Conservation (phyloP, 2,888 invertebrate genomes). For the Synanthedon vespiformis region DNA sequence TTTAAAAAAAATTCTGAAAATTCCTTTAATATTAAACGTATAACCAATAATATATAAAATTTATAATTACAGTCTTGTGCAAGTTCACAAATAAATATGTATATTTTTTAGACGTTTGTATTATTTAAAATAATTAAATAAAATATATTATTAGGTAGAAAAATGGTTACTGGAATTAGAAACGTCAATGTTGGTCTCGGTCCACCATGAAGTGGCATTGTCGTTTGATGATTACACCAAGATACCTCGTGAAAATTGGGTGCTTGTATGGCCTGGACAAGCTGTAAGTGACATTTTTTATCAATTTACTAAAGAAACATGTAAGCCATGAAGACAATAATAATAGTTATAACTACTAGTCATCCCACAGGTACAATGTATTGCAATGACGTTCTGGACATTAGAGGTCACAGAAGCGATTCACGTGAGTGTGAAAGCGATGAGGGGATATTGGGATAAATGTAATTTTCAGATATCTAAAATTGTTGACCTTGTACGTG, state of each 20-base stretch:
- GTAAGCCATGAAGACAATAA: not conserved
- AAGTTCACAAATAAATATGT: no score
- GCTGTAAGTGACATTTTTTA: slow-evolving; percentile 58
- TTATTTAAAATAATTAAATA: no score
- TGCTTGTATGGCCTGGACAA: slow-evolving; percentile 93
- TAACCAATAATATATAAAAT: no score
- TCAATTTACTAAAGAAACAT: not conserved
- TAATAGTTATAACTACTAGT: no score
- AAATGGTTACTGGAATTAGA: slow-evolving; percentile 95
- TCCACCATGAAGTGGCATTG: slow-evolving; percentile 77
- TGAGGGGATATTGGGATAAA: slow-evolving; percentile 75
- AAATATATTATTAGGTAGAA: slow-evolving; percentile 72
- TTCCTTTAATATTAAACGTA: no score
- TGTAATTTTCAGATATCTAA: slow-evolving; percentile 84
- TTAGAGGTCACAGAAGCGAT: slow-evolving; percentile 87
- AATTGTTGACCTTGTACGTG: slow-evolving; percentile 87
- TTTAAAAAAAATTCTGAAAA: no score
- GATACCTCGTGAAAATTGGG: slow-evolving; percentile 81
- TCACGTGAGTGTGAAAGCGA: slow-evolving; percentile 60
- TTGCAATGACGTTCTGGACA: slow-evolving; percentile 92
- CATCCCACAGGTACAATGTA: slow-evolving; percentile 83
- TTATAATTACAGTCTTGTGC: no score
- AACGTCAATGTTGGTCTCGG: slow-evolving; percentile 87
- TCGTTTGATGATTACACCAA: slow-evolving; percentile 80
- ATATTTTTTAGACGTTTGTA: no score